Percentiles rank a stretch among this genome's conserved stretches.
Conservation (phyloP, 2,113 vertebrate species). For the Poicephalus gulielmi region DNA sequence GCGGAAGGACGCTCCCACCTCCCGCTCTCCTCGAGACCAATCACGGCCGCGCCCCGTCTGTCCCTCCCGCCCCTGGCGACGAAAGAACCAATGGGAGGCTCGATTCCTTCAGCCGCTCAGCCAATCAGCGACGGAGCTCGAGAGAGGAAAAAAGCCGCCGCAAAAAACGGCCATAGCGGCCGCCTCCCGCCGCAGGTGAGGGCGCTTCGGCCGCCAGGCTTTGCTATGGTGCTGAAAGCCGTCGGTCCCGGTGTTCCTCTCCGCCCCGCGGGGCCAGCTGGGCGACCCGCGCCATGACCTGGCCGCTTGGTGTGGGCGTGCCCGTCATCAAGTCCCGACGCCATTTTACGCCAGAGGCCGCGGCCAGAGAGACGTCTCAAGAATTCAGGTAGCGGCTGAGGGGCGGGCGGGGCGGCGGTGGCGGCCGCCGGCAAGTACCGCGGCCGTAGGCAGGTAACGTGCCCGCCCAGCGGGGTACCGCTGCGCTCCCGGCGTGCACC, state of each 20-base stretch:
- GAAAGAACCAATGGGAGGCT: neutral
- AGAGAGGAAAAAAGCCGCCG: too few relatives aligned
- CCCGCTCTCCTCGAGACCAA: neutral
- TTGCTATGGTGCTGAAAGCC: neutral
- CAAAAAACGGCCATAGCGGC: neutral
- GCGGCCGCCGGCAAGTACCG: too few relatives aligned
- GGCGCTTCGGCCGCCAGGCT: neutral
- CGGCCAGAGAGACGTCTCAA: neutral
- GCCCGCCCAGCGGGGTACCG: too few relatives aligned
- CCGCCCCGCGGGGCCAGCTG: neutral
- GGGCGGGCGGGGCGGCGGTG: neutral
- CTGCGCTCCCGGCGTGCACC: neutral
- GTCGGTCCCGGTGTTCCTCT: too few relatives aligned
- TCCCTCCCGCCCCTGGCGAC: fast-evolving
- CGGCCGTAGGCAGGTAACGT: neutral
- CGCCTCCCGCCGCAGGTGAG: too few relatives aligned
- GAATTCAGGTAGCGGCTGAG: slow-evolving; percentile 7
- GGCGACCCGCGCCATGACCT: neutral
- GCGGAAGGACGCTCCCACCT: neutral
- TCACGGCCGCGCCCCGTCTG: fast-evolving
- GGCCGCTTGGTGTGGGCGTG: neutral
- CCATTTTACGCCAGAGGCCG: neutral
- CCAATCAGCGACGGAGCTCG: neutral
- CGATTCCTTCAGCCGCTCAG: neutral
- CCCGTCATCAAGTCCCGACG: neutral